Base-by-base conservation (phyloP, 2,113 vertebrate genomes). In the Muscicapa adusta region DNA sequence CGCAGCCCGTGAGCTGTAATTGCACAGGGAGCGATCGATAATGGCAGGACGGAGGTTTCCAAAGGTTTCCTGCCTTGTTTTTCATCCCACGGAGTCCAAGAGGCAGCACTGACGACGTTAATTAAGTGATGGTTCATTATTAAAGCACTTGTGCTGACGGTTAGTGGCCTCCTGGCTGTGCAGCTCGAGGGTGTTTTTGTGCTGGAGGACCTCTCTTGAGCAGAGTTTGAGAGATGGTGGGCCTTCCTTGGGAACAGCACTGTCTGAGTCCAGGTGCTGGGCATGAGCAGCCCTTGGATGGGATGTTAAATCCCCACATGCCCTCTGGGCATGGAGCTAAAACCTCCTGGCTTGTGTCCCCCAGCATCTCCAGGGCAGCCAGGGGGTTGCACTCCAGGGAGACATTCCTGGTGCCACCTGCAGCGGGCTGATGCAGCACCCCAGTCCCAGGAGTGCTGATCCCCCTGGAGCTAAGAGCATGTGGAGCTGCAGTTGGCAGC, bases 111-210 rank as follows among this genome's bases (percentile, higher is more conserved):
- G 75, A 34, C 12, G 24, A 17, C 68, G 91, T 88, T 96, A 95
- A 97, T 96, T 94, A 95, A 95, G 71, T 34, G 67, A 19, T 45
- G 67, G 91, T 80, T 97, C 76, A 89, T 97, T 95, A 94, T 88
- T 72, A 78, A 90, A 96, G 61, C 67, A 48, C 76, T 82, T 62
- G 70, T 33, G 20, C 61, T 61, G 90, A 12, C 25, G 81, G 84
- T 93, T 82, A 68, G 83, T 16, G 67, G 76, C 87, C 73, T 91
- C n/a, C 53, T 88, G 83, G 19, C 71, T 1, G 2, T 19, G 24
- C 40, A 72, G 28, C 74, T 60, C 0, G 4, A 40, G 36, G 43
- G 25, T 10, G 15, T 60, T 81, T 33, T 34, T 68, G 61, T 66
- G 79, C 68, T 65, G 33, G 40, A 23, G 88, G 75, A 56, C n/a